phyloP scores from a whole-genome alignment of 2,797 vertebrate species.

The Coilia nasus region DNA sequence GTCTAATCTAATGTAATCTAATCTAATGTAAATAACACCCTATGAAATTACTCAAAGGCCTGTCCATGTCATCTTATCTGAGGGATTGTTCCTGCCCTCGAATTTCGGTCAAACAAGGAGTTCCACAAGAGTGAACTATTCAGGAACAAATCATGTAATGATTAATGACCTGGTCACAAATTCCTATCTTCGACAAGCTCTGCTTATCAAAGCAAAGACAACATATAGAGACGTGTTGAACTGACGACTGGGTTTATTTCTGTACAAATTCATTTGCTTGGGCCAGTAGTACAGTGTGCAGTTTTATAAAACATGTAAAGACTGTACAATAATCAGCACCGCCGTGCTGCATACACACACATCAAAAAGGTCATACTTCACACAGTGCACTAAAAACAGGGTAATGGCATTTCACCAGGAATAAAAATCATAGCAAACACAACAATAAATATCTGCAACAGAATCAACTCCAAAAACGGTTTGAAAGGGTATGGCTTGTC shows the following conservation, averaged over 20 bases:
- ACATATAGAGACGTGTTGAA: not conserved
- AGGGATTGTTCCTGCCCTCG: not conserved
- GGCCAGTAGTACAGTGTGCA: not conserved
- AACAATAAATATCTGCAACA: not conserved
- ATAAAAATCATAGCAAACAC: not conserved
- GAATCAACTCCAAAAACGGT: not conserved
- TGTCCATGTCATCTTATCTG: not conserved
- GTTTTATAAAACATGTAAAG: not conserved
- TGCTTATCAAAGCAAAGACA: not conserved
- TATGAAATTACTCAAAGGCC: not conserved
- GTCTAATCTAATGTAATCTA: not conserved
- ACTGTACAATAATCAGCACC: too few relatives aligned
- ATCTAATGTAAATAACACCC: not conserved
- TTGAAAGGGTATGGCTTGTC: not conserved
- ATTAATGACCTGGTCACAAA: not conserved
- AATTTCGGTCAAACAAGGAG: not conserved
- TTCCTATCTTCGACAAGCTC: not conserved
- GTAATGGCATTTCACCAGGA: not conserved
- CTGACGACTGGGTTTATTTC: not conserved
- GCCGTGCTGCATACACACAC: too few relatives aligned
- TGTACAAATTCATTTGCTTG: not conserved
- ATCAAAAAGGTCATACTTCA: too few relatives aligned
- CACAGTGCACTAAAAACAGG: not conserved
- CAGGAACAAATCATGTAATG: not conserved
- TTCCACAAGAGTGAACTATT: not conserved